Evolutionary conservation across 2,113 vertebrate species (phyloP), one percentile per base, ranked within the genome.

Genomic region (Forbesichthys agassizii): DNA sequence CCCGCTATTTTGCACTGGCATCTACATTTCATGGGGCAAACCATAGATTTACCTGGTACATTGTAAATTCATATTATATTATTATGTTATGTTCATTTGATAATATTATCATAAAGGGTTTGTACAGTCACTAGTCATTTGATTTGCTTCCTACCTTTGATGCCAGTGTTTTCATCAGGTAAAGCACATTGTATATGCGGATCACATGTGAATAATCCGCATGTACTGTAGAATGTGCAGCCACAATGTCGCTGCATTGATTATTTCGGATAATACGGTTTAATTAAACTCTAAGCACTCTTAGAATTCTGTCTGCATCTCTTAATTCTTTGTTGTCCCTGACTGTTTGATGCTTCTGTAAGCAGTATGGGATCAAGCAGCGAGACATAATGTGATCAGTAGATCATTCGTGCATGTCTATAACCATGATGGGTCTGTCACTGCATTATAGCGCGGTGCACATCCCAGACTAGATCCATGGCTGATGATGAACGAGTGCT

Each of bases 231-330:
- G 49, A 52, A 12, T 52, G 13, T 52, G 49, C 48, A 20, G 61
- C 77, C 77, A n/a, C 47, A 55, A 72, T 67, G 61, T 54, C 5
- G 73, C 77, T 75, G 74, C 69, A 56, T 9, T 54, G 46, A 55
- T 67, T 70, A 67, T 27, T 69, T 56, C 33, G 69, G 16, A 54
- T 9, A 75, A 78, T 77, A 79, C 27, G 27, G 27, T 27, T 27
- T 86, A 82, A 69, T 74, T 61, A 80, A 73, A 76, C 71, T 72
- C 71, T 77, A 56, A 79, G 58, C 68, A 63, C 78, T 70, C 7
- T 42, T 42, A 71, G 33, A 48, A 11, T 77, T 16, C 36, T 42
- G 36, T 42, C 36, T 6, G 36, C 36, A 42, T 42, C 36, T 5
- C 73, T 68, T 12, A 71, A 47, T 67, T 13, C 48, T 42, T 53